A percentile compares a stretch with the other conserved stretches of the same genome.
phyloP scores from a whole-genome alignment of 2,113 vertebrate species.

The Heliornis fulica region DNA sequence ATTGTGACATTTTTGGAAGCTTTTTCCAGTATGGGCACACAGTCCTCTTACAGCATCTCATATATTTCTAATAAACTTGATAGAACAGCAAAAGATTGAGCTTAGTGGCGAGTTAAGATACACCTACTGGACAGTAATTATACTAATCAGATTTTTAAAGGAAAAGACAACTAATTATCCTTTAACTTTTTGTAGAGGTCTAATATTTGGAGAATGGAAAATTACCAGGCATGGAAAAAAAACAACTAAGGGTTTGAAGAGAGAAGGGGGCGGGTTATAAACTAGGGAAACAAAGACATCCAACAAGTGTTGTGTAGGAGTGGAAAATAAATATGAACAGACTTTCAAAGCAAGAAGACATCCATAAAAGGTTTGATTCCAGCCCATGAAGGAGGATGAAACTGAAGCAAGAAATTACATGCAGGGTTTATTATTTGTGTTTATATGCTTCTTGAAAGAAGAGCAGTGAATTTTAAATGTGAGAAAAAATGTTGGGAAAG shows the following conservation, averaged over 20 bases:
- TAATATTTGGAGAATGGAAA: neutral
- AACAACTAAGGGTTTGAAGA: neutral
- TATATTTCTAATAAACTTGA: neutral
- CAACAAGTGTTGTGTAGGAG: neutral
- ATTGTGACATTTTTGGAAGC: neutral
- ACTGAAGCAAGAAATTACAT: neutral
- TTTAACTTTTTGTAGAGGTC: neutral
- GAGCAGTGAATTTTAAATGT: neutral
- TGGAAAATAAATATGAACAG: conserved; percentile 8
- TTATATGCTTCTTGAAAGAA: neutral
- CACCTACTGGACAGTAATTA: neutral
- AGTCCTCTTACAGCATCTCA: neutral
- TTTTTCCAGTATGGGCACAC: neutral
- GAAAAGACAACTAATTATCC: neutral
- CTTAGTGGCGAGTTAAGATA: neutral
- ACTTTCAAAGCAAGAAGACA: neutral
- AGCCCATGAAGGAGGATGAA: neutral
- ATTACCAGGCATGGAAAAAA: neutral
- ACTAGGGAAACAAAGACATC: neutral
- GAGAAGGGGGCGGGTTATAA: neutral
- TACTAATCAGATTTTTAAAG: neutral
- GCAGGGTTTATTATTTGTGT: neutral
- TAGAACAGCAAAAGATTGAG: neutral
- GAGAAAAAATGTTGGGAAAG: neutral
- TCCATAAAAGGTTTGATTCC: neutral